Percentiles rank a stretch among this genome's conserved stretches.
Conservation (phyloP, 2,797 vertebrate genomes). For the Remorina albescens region DNA sequence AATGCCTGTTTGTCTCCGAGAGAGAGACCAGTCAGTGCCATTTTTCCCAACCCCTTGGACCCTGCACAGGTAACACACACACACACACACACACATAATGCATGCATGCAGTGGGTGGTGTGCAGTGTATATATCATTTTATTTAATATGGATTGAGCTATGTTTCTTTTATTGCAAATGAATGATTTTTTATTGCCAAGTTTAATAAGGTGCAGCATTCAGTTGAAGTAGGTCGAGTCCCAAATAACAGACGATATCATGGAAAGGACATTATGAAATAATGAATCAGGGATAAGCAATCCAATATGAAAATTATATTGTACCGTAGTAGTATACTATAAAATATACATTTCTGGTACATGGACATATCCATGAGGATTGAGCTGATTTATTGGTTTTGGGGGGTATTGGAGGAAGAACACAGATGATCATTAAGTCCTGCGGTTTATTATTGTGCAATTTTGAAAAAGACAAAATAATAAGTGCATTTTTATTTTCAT, state of each 20-base stretch:
- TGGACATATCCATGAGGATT: not conserved
- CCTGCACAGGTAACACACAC: slow-evolving; percentile 88
- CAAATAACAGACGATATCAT: not conserved
- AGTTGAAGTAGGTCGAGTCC: too few species aligned
- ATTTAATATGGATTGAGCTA: too few species aligned
- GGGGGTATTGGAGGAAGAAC: not conserved
- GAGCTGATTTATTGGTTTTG: not conserved
- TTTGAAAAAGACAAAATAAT: slow-evolving; percentile 17
- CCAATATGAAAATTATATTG: too few species aligned
- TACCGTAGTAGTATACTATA: not conserved
- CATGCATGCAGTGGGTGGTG: too few species aligned
- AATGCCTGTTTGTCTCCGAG: slow-evolving; percentile 95
- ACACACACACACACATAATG: not conserved
- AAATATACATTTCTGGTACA: not conserved
- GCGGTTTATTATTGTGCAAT: slow-evolving; percentile 2
- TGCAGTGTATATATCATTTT: too few species aligned
- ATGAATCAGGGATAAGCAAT: not conserved
- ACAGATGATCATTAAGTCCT: not conserved
- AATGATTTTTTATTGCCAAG: slow-evolving; percentile 1
- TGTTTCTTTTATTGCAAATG: not conserved
- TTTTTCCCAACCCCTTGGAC: slow-evolving; percentile 92
- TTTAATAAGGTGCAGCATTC: not conserved
- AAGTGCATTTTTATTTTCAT: not conserved
- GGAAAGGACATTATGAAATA: not conserved
- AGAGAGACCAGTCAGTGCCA: slow-evolving; percentile 96